These are phyloP conservation scores for Cyaniris semiargus DNA, from an alignment of 2,888 invertebrate species.

Conservation along the genomic window DNA sequence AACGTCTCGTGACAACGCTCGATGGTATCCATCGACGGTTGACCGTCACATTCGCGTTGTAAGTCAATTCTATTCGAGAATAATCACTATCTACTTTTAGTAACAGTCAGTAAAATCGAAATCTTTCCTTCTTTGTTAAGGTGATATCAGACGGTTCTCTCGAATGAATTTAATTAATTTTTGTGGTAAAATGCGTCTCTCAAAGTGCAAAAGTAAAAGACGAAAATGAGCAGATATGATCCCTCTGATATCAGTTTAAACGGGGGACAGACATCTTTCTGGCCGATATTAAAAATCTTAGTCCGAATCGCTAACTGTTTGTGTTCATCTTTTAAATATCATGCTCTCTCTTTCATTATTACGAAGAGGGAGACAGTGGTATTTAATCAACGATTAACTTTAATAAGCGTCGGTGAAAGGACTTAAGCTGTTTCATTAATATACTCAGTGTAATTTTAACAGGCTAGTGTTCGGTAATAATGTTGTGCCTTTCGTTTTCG, in stretches of 20 bases:
- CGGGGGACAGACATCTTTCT: background rate
- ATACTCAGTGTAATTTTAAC: conserved; percentile 37
- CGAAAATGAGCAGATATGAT: background rate
- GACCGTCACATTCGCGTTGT: conserved; percentile 30
- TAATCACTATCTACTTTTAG: background rate
- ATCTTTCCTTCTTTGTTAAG: background rate
- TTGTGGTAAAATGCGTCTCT: too few species aligned
- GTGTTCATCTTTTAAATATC: background rate
- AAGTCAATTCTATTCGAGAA: conserved; percentile 28
- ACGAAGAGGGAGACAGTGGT: background rate
- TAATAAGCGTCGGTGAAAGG: background rate
- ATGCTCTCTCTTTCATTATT: background rate
- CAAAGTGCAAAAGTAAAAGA: too few species aligned
- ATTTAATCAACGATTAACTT: background rate
- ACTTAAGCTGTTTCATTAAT: conserved; percentile 21
- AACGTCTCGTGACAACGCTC: conserved; percentile 39
- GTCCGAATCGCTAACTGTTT: background rate
- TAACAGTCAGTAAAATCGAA: background rate
- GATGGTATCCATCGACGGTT: conserved; percentile 49
- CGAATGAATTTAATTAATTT: too few species aligned
- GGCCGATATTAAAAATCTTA: background rate
- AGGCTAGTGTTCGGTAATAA: conserved; percentile 36
- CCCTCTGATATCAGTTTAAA: background rate
- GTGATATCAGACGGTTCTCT: too few species aligned
- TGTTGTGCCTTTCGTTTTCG: conserved; percentile 51